phyloP scores from a whole-genome alignment of 2,888 invertebrate genomes.

The Drosophila niveifrons region DNA sequence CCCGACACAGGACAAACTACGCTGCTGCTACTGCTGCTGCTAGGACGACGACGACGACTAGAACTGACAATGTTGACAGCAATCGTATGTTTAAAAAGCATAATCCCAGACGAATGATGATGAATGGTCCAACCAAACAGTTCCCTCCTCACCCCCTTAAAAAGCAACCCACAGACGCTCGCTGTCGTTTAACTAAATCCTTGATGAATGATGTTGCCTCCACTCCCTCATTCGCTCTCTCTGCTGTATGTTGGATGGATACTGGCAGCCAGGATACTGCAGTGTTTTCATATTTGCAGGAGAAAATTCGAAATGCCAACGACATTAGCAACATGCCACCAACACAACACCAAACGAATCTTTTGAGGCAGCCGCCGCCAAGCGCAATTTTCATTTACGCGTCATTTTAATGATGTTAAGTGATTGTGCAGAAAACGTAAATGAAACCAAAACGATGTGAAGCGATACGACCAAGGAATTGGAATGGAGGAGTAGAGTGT shows the following conservation, averaged over 20 bases:
- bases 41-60: slow-evolving; percentile 45
- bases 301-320: slow-evolving; percentile 66
- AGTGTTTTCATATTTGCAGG: slow-evolving; percentile 73
- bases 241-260: not conserved
- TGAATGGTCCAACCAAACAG: slow-evolving; percentile 68
- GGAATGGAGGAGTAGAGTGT: not conserved
- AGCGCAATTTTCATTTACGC: slow-evolving; percentile 78
- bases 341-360: slow-evolving; percentile 46
- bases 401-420: slow-evolving; percentile 81
- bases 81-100: slow-evolving; percentile 83
- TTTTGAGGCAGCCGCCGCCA: slow-evolving; percentile 55
- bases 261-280: slow-evolving; percentile 18
- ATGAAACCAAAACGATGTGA: slow-evolving; percentile 37
- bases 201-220: slow-evolving; percentile 77
- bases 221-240: not conserved
- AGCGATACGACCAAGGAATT: slow-evolving; percentile 1
- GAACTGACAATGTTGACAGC: slow-evolving; percentile 79
- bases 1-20: slow-evolving; percentile 24
- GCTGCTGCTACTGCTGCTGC: not conserved
- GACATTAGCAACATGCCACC: slow-evolving; percentile 65
- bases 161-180: slow-evolving; percentile 55
- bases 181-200: slow-evolving; percentile 80
- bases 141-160: not conserved
- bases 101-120: slow-evolving; percentile 83
- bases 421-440: slow-evolving; percentile 79